Evolutionary conservation across 2,797 vertebrate species (phyloP).

Genomic region (Lagodon rhomboides): DNA sequence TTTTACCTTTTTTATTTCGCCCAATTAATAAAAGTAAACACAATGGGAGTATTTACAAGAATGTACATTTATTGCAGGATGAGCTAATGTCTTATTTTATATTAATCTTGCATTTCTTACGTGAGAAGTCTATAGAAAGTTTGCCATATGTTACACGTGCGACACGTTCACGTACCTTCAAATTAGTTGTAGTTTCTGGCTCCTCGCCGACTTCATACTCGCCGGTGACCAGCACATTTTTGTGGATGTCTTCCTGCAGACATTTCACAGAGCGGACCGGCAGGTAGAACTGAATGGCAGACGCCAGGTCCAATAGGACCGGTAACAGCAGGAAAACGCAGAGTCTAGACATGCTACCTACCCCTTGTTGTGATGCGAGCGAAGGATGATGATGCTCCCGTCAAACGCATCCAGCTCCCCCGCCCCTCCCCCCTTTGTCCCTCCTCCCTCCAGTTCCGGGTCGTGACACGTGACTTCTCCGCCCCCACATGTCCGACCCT

Average conservation of each 20-base stretch:
- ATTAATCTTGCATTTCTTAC: neutral
- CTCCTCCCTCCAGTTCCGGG: conserved; percentile 52
- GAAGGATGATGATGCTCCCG: conserved; percentile 16
- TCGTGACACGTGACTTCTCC: conserved; percentile 67
- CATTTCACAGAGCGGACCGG: conserved; percentile 83
- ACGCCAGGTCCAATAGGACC: conserved; percentile 50
- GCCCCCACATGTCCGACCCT: conserved; percentile 50
- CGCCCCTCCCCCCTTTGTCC: too few species aligned
- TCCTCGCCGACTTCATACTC: conserved; percentile 84
- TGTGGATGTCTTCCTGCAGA: neutral
- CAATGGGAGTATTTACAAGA: neutral
- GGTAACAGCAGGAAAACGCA: conserved; percentile 47
- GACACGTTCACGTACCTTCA: conserved; percentile 77
- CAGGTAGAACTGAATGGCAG: conserved; percentile 74
- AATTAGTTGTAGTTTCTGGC: conserved; percentile 79
- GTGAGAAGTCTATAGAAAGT: neutral
- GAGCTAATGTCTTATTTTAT: neutral
- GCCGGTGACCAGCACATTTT: conserved; percentile 84
- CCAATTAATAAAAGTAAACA: neutral
- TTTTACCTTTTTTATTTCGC: neutral
- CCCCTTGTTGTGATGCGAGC: conserved; percentile 15
- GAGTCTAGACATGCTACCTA: conserved; percentile 25
- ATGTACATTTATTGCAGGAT: neutral
- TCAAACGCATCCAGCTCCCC: neutral
- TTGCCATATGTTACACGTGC: neutral